Evolutionary conservation across 2,797 vertebrate genomes (phyloP), one percentile per base, ranked within the genome.

Genomic region (Moxostoma hubbsi): DNA sequence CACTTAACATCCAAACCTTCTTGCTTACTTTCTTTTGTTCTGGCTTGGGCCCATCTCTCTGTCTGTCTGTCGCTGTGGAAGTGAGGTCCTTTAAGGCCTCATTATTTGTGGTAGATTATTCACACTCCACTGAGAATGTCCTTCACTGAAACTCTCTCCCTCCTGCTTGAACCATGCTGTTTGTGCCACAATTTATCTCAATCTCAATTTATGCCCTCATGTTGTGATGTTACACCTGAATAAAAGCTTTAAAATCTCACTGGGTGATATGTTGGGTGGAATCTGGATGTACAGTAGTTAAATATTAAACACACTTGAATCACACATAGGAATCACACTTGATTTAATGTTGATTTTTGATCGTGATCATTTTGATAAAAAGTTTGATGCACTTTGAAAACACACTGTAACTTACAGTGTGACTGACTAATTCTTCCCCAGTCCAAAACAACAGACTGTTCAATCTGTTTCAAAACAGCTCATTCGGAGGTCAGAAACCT

Each of bases 51-150:
- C 24, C 24, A 24, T 73, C 62, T 74, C 54, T 50, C 54, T 67
- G 61, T 43, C 51, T 79, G 9, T 77, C 6, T 67, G 63, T 78
- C 47, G 55, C 61, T 80, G 6, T 77, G 13, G 46, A 55, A n/a
- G 13, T 49, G 50, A 79, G 10, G 66, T 79, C 75, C 75, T 82
- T 47, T 71, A 66, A 82, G 81, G 7, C 65, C 78, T 85, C 74
- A 75, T 85, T 77, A 78, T 82, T 43, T 63, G 15, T 64, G 24
- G 58, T 69, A 15, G 66, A 67, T 82, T 77, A 45, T 45, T 72
- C 49, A 62, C 2, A n/a, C 16, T 71, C 81, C 54, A 68, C 10
- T 15, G 61, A 82, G 55, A 77, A 67, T 45, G 58, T 69, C 13
- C n/a, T 50, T 16, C 43, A 43, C 36, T 62, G 70, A 7, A 73